phyloP scores from a whole-genome alignment of 1,140 invertebrate genomes.

The Latrodectus geometricus region DNA sequence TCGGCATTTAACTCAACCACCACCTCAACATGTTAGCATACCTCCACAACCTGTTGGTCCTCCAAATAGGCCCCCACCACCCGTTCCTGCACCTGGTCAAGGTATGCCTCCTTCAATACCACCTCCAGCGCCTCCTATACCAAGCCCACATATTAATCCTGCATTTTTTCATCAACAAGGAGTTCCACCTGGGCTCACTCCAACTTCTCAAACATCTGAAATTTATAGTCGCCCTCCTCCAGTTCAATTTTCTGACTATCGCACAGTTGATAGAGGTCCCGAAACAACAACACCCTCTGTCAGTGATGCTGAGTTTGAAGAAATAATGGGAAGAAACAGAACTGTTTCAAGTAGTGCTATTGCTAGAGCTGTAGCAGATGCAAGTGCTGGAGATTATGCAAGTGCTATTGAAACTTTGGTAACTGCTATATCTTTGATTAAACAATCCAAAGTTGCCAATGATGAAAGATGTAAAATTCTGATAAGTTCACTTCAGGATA shows the following conservation, averaged over 20 bases:
- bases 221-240: constrained; percentile 67
- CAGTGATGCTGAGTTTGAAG: constrained; percentile 89
- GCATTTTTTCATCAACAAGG: constrained; percentile 88
- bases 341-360: constrained; percentile 98
- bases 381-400: constrained; percentile 91
- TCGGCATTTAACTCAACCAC: constrained; percentile 71
- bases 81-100: constrained; percentile 66
- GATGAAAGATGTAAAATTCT: constrained; percentile 99
- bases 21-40: constrained; percentile 71
- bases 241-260: constrained; percentile 59
- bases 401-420: constrained; percentile 98
- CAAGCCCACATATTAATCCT: constrained; percentile 89
- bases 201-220: constrained; percentile 70
- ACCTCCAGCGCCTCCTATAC: constrained; percentile 67
- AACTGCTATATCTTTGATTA: constrained; percentile 98
- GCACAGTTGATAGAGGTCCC: constrained; percentile 10
- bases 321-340: constrained; percentile 96
- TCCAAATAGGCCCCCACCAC: constrained; percentile 77
- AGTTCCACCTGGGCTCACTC: constrained; percentile 75
- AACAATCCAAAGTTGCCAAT: constrained; percentile 96
- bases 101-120: constrained; percentile 63
- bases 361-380: constrained; percentile 95
- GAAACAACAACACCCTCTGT: constrained; percentile 30
- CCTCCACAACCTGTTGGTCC: constrained; percentile 72
- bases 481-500: constrained; percentile 95